Evolutionary conservation across 2,888 invertebrate genomes (phyloP).

Genomic region (Brachypalpus laphriformis): DNA sequence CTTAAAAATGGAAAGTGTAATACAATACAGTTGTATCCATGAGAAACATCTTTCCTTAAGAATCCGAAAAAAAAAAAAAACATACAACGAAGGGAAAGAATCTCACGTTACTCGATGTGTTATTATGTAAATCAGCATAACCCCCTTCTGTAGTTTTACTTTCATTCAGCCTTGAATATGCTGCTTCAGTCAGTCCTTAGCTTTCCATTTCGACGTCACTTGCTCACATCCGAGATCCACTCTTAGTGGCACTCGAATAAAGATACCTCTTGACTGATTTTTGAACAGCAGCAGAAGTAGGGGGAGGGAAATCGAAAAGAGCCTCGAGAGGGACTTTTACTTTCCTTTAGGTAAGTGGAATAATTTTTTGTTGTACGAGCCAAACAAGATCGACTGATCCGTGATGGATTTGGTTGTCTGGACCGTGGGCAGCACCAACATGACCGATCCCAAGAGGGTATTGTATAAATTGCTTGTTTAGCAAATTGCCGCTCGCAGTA

Average conservation of each 20-base stretch:
- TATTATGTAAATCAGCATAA: slow-evolving; percentile 48
- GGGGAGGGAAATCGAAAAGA: slow-evolving; percentile 39
- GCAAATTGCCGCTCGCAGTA: slow-evolving; percentile 5
- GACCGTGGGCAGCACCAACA: slow-evolving; percentile 18
- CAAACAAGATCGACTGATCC: background rate
- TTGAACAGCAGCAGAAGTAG: slow-evolving; percentile 11
- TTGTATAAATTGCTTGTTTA: slow-evolving; percentile 17
- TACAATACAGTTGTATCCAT: background rate
- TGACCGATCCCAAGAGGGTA: slow-evolving; percentile 3
- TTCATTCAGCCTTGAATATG: slow-evolving; percentile 68
- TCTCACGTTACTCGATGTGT: slow-evolving; percentile 14
- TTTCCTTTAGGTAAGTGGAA: slow-evolving; percentile 54
- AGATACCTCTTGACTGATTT: slow-evolving; percentile 29
- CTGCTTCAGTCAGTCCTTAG: slow-evolving; percentile 26
- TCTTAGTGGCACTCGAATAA: slow-evolving; percentile 6
- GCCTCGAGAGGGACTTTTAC: slow-evolving; percentile 65
- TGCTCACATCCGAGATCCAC: slow-evolving; percentile 40
- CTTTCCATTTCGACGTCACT: slow-evolving; percentile 64
- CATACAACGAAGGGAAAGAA: slow-evolving; percentile 22
- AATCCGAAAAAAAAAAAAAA: slow-evolving; percentile 21
- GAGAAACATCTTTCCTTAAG: slow-evolving; percentile 18
- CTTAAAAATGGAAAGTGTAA: slow-evolving; percentile 46
- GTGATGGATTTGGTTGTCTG: background rate
- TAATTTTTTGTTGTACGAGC: slow-evolving; percentile 14
- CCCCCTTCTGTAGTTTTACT: slow-evolving; percentile 28